A percentile compares a stretch with the other conserved stretches of the same genome.
Evolutionary conservation across 2,797 vertebrate species (phyloP).

Genomic region (Argya squamiceps): DNA sequence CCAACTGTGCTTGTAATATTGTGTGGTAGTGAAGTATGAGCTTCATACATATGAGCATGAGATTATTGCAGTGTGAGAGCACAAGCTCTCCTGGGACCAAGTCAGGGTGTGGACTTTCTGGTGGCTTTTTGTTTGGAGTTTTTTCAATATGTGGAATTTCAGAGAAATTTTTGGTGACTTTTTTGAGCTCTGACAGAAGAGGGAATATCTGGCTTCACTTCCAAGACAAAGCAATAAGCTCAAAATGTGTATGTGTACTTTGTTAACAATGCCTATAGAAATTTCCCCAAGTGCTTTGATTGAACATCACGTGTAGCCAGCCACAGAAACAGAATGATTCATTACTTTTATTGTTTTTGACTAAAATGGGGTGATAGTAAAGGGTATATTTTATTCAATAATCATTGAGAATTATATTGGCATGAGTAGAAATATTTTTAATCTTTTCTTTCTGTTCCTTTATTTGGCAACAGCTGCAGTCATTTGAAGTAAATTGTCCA

Average conservation of each 20-base stretch:
- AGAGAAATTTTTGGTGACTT: not conserved
- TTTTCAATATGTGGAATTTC: not conserved
- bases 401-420: not conserved
- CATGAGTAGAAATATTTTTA: not conserved
- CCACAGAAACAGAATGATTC: not conserved
- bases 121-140: not conserved
- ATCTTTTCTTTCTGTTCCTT: slow-evolving; percentile 15
- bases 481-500: slow-evolving; percentile 73
- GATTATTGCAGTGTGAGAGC: not conserved
- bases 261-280: not conserved
- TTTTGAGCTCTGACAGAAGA: not conserved
- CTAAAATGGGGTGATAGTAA: not conserved
- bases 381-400: not conserved
- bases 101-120: not conserved
- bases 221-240: not conserved
- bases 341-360: not conserved
- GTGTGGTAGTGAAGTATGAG: not conserved
- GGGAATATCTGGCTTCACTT: not conserved
- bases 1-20: not conserved
- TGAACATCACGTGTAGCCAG: not conserved
- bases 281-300: not conserved
- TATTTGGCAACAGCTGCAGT: slow-evolving; percentile 55
- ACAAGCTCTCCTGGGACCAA: not conserved
- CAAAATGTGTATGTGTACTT: not conserved
- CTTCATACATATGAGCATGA: too few species aligned